These are phyloP conservation scores for Theristicus caerulescens DNA, from an alignment of 2,113 vertebrate genomes.

Conservation along the genomic window DNA sequence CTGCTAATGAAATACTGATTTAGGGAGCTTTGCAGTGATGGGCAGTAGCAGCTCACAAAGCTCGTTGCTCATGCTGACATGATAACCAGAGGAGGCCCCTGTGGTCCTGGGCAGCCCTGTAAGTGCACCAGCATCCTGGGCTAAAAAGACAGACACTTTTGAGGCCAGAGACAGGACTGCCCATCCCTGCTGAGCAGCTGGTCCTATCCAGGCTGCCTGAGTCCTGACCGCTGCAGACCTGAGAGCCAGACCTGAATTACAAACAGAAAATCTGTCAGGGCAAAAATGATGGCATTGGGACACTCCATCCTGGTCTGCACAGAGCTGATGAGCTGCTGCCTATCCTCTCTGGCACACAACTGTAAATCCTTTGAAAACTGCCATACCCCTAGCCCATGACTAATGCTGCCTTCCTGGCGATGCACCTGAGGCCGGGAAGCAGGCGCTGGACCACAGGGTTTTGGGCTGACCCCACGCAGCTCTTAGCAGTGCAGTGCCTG, in stretches of 20 bases:
- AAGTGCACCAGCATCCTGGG: background rate
- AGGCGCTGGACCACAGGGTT: background rate
- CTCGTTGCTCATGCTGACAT: background rate
- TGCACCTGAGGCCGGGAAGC: background rate
- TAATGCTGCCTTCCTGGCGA: background rate
- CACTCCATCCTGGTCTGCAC: background rate
- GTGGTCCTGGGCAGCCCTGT: background rate
- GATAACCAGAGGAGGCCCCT: background rate
- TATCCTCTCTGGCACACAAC: background rate
- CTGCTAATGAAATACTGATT: background rate
- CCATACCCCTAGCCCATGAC: too few relatives aligned
- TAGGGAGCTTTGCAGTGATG: background rate
- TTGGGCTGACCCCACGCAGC: background rate
- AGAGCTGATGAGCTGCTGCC: background rate
- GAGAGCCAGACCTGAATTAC: background rate
- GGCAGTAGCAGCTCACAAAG: background rate
- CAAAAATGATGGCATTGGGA: background rate
- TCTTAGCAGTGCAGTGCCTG: rapidly evolving
- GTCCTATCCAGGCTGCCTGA: background rate
- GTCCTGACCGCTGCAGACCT: background rate
- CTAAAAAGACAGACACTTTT: background rate
- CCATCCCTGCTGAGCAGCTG: background rate
- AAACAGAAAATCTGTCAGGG: background rate
- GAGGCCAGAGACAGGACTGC: background rate
- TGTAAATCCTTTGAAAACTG: background rate